Percentiles rank a stretch among this genome's conserved stretches.
phyloP scores from a whole-genome alignment of 2,113 vertebrate genomes.

The Hypomesus transpacificus region DNA sequence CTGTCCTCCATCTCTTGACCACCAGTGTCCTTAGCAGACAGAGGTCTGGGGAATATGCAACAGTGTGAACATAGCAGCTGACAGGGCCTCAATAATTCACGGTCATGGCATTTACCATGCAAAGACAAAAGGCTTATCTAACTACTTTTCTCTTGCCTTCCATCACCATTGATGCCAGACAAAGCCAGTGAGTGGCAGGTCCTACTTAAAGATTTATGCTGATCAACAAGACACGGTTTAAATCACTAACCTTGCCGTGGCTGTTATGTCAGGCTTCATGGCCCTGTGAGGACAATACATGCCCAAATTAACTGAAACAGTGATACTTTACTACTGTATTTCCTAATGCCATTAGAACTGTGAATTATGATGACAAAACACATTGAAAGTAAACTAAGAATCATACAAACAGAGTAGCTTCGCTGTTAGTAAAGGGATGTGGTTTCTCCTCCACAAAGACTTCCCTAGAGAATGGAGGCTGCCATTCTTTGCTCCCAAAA shows the following conservation, averaged over 20 bases:
- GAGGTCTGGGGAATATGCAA: slow-evolving; percentile 49
- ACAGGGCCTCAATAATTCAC: slow-evolving; percentile 62
- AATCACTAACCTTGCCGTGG: slow-evolving; percentile 12
- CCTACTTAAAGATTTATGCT: slow-evolving; percentile 67
- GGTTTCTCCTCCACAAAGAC: not conserved
- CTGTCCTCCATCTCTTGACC: slow-evolving; percentile 24
- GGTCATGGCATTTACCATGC: slow-evolving; percentile 62
- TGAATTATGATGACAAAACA: not conserved
- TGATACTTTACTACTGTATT: too few species aligned
- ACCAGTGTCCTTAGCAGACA: slow-evolving; percentile 45
- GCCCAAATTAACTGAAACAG: not conserved
- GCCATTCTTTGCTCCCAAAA: not conserved
- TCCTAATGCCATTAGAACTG: not conserved
- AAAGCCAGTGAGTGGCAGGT: slow-evolving; percentile 51
- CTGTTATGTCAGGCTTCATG: slow-evolving; percentile 4
- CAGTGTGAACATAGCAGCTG: slow-evolving; percentile 33
- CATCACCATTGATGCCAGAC: slow-evolving; percentile 45
- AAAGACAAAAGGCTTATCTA: slow-evolving; percentile 68
- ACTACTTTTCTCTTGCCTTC: slow-evolving; percentile 51
- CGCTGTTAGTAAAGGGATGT: slow-evolving; percentile 1
- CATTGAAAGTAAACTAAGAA: not conserved
- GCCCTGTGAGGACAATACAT: not conserved
- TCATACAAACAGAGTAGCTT: not conserved
- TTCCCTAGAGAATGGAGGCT: slow-evolving; percentile 13
- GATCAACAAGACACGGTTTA: slow-evolving; percentile 38